Base-by-base conservation (phyloP, 2,113 vertebrate species). In the Phalacrocorax brasilianus region DNA sequence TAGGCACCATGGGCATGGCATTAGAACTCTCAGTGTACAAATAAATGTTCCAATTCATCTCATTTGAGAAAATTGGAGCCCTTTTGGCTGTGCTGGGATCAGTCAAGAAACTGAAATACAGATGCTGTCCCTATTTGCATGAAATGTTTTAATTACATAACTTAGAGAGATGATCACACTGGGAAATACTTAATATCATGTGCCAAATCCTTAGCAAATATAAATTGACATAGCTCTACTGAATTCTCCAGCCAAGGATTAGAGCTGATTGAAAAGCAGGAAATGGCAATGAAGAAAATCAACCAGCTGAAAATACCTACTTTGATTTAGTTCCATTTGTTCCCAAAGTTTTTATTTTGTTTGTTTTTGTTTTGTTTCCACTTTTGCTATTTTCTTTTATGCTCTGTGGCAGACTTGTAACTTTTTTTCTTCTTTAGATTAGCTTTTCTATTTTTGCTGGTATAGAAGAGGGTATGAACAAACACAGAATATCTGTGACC, bases 91-190 rank as follows among this genome's bases (percentile, higher is more conserved):
- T 89, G 53, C 81, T 93, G 66, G 70, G 70, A 96, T 94, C 70
- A 93, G 91, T 93, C 92, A 88, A 93, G 81, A 73, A 92, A 86
- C 72, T 76, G 67, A 94, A 95, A 93, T 87, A 85, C 2, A 82
- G 62, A 73, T 85, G 87, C 55, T 89, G 8, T 92, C 55, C 55
- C 62, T 95, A 26, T 87, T 92, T 95, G 95, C 42, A 27, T 95
- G 86, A 95, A 92, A 93, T 89, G 62, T 82, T 97, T 95, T 95
- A 94, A 97, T 97, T 96, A 95, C 73, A 94, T 88, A 92, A 93
- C 91, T 93, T 82, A 59, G 81, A 91, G 79, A 70, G 72, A 95
- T 95, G 89, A 92, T 97, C 71, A 62, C 77, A 38, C 74, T 95
- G 89, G 92, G 92, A 95, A 94, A 89, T 88, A 35, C 77, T 96